Conservation (phyloP, 2,113 vertebrate species). For the Tachuris rubrigastra region DNA sequence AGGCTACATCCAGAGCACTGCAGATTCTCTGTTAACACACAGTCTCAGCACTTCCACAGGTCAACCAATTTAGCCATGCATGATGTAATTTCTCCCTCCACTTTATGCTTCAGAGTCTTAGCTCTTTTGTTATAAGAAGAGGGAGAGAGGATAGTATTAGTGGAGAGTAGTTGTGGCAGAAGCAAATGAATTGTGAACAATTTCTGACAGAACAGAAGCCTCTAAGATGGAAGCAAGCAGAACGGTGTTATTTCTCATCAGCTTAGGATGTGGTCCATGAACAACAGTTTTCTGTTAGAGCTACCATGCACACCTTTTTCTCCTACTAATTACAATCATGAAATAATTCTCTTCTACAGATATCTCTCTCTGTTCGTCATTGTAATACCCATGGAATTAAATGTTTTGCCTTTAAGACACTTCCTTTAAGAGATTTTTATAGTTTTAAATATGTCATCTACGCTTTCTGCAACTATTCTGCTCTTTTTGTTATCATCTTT, state of each 20-base stretch:
- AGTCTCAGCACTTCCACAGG: not conserved
- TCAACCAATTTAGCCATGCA: not conserved
- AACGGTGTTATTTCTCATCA: not conserved
- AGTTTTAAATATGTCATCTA: not conserved
- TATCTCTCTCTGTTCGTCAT: not conserved
- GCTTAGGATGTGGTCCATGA: not conserved
- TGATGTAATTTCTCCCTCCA: not conserved
- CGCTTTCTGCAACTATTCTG: conserved; percentile 46
- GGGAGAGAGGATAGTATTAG: not conserved
- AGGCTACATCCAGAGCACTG: not conserved
- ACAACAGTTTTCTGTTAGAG: not conserved
- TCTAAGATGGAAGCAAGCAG: not conserved
- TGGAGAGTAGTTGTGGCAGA: not conserved
- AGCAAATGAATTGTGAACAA: not conserved
- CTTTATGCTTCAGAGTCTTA: not conserved
- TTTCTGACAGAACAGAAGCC: not conserved
- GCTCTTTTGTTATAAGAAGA: not conserved
- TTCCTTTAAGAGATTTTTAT: not conserved
- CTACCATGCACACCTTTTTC: not conserved
- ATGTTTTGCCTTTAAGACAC: not conserved
- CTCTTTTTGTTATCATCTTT: conserved; percentile 79
- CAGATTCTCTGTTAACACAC: not conserved
- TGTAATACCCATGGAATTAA: not conserved
- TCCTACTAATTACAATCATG: not conserved
- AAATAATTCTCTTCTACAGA: not conserved